A percentile compares a stretch with the other conserved stretches of the same genome.
Conservation (phyloP, 2,888 invertebrate genomes). For the Zygogramma bicolorata region DNA sequence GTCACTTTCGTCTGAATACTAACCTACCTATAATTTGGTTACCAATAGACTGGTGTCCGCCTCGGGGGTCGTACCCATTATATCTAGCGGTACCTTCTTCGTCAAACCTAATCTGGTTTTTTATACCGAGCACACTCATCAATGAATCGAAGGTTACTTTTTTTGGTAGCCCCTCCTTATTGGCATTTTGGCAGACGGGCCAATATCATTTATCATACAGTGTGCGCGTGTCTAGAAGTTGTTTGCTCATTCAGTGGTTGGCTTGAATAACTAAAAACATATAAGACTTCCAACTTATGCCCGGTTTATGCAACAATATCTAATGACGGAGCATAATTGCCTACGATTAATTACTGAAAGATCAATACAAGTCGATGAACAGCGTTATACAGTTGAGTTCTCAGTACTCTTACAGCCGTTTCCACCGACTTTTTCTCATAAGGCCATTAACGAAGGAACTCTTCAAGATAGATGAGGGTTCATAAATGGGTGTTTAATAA, state of each 20-base stretch:
- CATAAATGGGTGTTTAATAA: too few species aligned
- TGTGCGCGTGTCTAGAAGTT: not conserved
- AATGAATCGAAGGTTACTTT: slow-evolving; percentile 26
- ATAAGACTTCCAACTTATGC: too few species aligned
- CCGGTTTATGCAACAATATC: too few species aligned
- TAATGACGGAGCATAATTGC: too few species aligned
- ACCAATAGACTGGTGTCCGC: slow-evolving; percentile 33
- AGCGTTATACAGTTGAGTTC: too few species aligned
- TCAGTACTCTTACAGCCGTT: too few species aligned
- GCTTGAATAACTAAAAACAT: too few species aligned
- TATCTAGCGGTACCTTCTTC: slow-evolving; percentile 43
- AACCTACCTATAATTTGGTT: slow-evolving; percentile 39
- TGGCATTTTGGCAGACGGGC: slow-evolving; percentile 29
- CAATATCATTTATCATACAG: slow-evolving; percentile 31
- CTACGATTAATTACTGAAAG: too few species aligned
- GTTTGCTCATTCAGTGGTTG: not conserved
- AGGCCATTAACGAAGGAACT: too few species aligned
- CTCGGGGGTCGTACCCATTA: slow-evolving; percentile 39
- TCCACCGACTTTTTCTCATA: too few species aligned
- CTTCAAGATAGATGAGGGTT: too few species aligned
- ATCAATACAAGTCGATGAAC: too few species aligned
- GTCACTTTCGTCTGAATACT: slow-evolving; percentile 35
- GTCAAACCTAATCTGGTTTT: slow-evolving; percentile 33
- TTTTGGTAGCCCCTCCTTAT: slow-evolving; percentile 5
- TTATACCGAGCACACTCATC: slow-evolving; percentile 22